Percentiles rank a stretch among this genome's conserved stretches.
These are phyloP conservation scores for Meloidogyne hapla DNA, from an alignment of 1,140 invertebrate genomes.

Conservation along the genomic window DNA sequence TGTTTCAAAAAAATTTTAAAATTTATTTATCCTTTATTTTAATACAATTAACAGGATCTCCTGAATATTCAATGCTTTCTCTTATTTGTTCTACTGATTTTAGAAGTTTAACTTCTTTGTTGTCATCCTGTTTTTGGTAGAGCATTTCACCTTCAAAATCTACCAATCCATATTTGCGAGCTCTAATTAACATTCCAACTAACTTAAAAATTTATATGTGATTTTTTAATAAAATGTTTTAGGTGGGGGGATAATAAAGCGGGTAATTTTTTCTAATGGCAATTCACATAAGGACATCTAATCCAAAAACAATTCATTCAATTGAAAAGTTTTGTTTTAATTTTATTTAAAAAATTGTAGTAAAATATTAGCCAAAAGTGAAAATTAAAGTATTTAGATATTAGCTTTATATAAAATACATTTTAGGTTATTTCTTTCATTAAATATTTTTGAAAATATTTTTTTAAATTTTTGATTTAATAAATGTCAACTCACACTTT, in stretches of 20 bases:
- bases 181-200: conserved; percentile 35
- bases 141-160: conserved; percentile 41
- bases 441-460: too few species aligned
- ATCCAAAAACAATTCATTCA: too few species aligned
- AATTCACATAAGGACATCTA: too few species aligned
- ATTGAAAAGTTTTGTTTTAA: too few species aligned
- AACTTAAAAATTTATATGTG: conserved; percentile 21
- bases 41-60: conserved; percentile 32
- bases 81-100: conserved; percentile 44
- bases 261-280: too few species aligned
- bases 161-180: conserved; percentile 37
- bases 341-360: too few species aligned
- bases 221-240: not conserved
- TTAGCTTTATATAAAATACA: too few species aligned
- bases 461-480: too few species aligned
- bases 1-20: not conserved
- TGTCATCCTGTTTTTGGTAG: conserved; percentile 46
- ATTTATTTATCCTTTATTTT: not conserved
- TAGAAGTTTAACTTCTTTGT: conserved; percentile 41
- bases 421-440: too few species aligned
- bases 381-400: too few species aligned
- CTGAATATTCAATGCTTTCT: conserved; percentile 32
- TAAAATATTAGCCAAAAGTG: too few species aligned
- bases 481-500: conserved; percentile 19
- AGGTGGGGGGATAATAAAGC: not conserved